Percentiles rank a stretch among this genome's conserved stretches.
phyloP scores from a whole-genome alignment of 2,113 vertebrate genomes.

The Epinephelus lanceolatus region DNA sequence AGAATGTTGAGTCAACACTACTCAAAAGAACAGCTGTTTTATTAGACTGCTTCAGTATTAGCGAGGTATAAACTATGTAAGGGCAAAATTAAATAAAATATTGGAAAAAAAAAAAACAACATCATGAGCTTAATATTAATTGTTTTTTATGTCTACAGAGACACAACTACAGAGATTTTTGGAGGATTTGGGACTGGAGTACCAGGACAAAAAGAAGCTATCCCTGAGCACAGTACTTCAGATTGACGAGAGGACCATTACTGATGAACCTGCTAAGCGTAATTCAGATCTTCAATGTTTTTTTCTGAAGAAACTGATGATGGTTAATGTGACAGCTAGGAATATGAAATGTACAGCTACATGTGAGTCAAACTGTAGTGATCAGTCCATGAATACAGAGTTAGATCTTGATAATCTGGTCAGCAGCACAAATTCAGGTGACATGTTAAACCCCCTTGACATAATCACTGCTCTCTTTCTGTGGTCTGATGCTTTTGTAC shows the following conservation, averaged over 20 bases:
- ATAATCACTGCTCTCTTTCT: slow-evolving; percentile 83
- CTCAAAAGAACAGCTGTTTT: too few species aligned
- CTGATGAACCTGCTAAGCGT: slow-evolving; percentile 53
- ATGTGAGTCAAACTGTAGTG: slow-evolving; percentile 13
- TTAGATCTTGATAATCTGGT: slow-evolving; percentile 9
- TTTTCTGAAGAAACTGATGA: slow-evolving; percentile 79
- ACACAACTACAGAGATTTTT: slow-evolving; percentile 47
- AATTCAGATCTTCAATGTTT: slow-evolving; percentile 66
- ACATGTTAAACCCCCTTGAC: slow-evolving; percentile 81
- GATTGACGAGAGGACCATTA: slow-evolving; percentile 58
- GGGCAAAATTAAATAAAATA: too few species aligned
- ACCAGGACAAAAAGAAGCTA: slow-evolving; percentile 59
- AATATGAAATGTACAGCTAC: slow-evolving; percentile 31
- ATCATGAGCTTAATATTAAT: too few species aligned
- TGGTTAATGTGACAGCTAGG: slow-evolving; percentile 76
- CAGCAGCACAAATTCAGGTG: neutral
- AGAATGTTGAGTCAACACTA: too few species aligned
- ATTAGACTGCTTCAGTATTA: too few species aligned
- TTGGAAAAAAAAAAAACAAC: too few species aligned
- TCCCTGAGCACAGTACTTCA: slow-evolving; percentile 63
- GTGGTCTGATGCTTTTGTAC: slow-evolving; percentile 84
- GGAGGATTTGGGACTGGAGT: slow-evolving; percentile 55
- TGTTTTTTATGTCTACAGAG: slow-evolving; percentile 43
- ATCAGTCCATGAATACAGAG: neutral
- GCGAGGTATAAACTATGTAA: too few species aligned